phyloP scores from a whole-genome alignment of 2,797 vertebrate species.

The Gymnodraco acuticeps region DNA sequence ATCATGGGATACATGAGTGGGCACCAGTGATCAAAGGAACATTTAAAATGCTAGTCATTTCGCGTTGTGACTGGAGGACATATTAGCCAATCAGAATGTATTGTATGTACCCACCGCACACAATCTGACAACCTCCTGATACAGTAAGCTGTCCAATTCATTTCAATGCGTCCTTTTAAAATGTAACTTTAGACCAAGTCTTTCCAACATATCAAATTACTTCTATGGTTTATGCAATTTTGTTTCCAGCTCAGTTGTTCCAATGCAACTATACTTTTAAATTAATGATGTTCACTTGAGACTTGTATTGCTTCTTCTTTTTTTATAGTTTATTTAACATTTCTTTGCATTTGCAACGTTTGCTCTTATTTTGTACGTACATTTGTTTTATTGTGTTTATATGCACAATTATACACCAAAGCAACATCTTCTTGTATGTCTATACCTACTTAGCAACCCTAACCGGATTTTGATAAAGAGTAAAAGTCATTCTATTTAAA shows the following conservation, averaged over 20 bases:
- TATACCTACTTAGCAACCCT: no score
- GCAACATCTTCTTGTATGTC: no score
- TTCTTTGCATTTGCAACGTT: no score
- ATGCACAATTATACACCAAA: not conserved
- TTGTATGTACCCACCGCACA: not conserved
- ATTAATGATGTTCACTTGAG: not conserved
- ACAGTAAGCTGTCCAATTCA: not conserved
- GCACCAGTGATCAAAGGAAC: slow-evolving; percentile 43
- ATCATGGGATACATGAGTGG: slow-evolving; percentile 41
- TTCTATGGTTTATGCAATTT: not conserved
- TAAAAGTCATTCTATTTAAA: not conserved
- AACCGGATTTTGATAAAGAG: no score
- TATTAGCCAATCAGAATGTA: not conserved
- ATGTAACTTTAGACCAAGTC: not conserved
- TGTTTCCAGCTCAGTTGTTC: not conserved
- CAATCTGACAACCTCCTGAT: not conserved
- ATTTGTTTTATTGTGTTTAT: not conserved
- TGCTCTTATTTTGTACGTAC: no score
- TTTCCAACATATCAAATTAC: no score
- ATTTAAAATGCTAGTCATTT: not conserved
- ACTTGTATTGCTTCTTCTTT: no score
- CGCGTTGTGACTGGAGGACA: not conserved
- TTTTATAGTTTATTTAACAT: no score
- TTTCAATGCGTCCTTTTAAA: not conserved
- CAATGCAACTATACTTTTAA: not conserved